These are phyloP conservation scores for Pseudopipra pipra DNA, from an alignment of 2,113 vertebrate genomes.

Conservation along the genomic window DNA sequence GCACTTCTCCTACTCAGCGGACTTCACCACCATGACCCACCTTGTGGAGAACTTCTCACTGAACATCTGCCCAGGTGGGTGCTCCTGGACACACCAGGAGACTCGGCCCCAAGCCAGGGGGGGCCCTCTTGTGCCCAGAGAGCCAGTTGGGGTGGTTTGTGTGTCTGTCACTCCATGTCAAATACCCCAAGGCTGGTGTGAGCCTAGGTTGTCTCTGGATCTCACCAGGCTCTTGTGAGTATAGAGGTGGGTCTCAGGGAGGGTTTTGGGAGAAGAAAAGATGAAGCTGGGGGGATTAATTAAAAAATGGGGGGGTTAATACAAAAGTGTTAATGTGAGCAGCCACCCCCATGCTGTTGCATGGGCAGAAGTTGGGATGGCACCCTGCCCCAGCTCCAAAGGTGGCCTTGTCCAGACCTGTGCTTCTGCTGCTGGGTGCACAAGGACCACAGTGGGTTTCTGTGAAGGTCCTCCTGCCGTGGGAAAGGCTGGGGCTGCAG, in stretches of 20 bases:
- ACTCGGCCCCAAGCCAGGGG: neutral
- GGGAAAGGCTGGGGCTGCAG: neutral
- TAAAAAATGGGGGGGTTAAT: neutral
- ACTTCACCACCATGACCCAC: slow-evolving; percentile 90
- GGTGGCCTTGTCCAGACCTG: neutral
- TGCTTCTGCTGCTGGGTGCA: neutral
- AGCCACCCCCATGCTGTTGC: accelerated
- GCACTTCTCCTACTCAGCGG: slow-evolving; percentile 91
- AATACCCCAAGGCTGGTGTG: neutral
- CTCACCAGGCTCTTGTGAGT: neutral
- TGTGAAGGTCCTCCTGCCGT: neutral
- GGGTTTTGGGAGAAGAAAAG: neutral
- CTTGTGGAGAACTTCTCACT: slow-evolving; percentile 93
- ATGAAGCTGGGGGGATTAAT: neutral
- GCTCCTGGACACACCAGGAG: too few species aligned
- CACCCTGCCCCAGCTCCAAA: neutral
- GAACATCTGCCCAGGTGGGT: slow-evolving; percentile 91
- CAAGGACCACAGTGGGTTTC: neutral
- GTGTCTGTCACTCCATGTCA: neutral
- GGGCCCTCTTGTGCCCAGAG: neutral
- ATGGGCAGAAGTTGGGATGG: neutral
- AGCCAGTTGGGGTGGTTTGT: neutral
- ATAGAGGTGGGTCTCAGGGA: neutral
- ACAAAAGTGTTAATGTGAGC: neutral
- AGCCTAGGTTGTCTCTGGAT: neutral